These are phyloP conservation scores for Hassar affinis DNA, from an alignment of 2,113 vertebrate genomes.

Conservation along the genomic window DNA sequence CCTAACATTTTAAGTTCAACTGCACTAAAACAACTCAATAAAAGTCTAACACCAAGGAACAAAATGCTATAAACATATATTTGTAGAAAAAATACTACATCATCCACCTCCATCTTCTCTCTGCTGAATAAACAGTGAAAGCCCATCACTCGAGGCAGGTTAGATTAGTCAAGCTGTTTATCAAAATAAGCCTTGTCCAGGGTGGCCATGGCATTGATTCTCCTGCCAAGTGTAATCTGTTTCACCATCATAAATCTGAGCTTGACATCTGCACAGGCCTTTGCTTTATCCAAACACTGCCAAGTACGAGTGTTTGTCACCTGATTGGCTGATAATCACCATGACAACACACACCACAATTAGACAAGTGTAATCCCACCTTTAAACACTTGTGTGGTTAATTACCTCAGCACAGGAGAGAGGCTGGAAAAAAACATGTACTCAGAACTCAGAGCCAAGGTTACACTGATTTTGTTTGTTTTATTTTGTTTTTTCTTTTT, in stretches of 20 bases:
- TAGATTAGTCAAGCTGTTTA: conserved; percentile 82
- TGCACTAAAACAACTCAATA: neutral
- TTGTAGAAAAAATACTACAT: neutral
- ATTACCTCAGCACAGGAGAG: conserved; percentile 86
- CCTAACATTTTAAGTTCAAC: conserved; percentile 6
- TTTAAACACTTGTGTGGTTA: conserved; percentile 85
- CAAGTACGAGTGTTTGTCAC: conserved; percentile 88
- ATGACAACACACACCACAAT: conserved; percentile 93
- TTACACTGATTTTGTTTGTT: conserved; percentile 37
- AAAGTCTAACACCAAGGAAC: neutral
- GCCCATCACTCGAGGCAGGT: conserved; percentile 75
- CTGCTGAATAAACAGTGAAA: conserved; percentile 65
- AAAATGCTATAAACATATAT: neutral
- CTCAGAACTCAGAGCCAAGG: conserved; percentile 68
- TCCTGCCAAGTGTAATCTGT: conserved; percentile 88
- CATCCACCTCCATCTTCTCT: neutral
- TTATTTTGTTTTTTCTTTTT: conserved; percentile 52
- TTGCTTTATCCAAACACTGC: conserved; percentile 85
- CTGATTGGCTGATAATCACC: conserved; percentile 90
- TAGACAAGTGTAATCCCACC: conserved; percentile 91
- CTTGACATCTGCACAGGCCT: conserved; percentile 90
- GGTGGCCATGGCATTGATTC: conserved; percentile 84
- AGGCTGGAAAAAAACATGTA: conserved; percentile 65
- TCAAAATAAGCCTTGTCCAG: conserved; percentile 80
- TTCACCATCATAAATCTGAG: conserved; percentile 90